phyloP scores from a whole-genome alignment of 1,140 invertebrate genomes.

The Tetranychus cinnabarinus region DNA sequence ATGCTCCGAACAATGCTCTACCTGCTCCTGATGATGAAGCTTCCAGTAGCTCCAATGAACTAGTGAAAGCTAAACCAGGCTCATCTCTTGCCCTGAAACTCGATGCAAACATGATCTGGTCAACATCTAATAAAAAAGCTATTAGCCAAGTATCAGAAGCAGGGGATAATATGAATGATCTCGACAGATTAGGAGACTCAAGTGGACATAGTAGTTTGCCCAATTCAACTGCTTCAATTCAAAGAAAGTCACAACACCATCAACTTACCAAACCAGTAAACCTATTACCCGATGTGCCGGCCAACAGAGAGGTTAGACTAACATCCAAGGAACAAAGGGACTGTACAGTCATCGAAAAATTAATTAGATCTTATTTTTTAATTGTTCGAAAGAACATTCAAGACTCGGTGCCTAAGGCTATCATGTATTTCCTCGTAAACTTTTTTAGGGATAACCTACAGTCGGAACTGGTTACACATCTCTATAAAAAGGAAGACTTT shows the following conservation, averaged over 20 bases:
- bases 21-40: too few relatives aligned
- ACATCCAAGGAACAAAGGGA: conserved; percentile 80
- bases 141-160: too few relatives aligned
- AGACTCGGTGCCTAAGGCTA: conserved; percentile 92
- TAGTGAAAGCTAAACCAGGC: too few relatives aligned
- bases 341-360: conserved; percentile 84
- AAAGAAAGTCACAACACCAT: too few relatives aligned
- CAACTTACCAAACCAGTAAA: conserved; percentile 48
- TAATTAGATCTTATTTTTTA: conserved; percentile 96
- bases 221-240: too few relatives aligned
- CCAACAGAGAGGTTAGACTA: conserved; percentile 41
- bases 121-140: too few relatives aligned
- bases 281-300: conserved; percentile 57
- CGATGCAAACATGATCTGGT: too few relatives aligned
- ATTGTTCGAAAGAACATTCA: conserved; percentile 97
- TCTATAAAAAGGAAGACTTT: conserved; percentile 91
- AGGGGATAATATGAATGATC: too few relatives aligned
- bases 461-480: conserved; percentile 85
- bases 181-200: too few relatives aligned
- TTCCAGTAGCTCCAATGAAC: too few relatives aligned
- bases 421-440: conserved; percentile 99
- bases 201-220: too few relatives aligned
- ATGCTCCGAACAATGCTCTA: not conserved
- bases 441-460: conserved; percentile 93
- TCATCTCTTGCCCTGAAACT: too few relatives aligned